phyloP scores from a whole-genome alignment of 2,113 vertebrate species.

The Stigmatopora nigra region DNA sequence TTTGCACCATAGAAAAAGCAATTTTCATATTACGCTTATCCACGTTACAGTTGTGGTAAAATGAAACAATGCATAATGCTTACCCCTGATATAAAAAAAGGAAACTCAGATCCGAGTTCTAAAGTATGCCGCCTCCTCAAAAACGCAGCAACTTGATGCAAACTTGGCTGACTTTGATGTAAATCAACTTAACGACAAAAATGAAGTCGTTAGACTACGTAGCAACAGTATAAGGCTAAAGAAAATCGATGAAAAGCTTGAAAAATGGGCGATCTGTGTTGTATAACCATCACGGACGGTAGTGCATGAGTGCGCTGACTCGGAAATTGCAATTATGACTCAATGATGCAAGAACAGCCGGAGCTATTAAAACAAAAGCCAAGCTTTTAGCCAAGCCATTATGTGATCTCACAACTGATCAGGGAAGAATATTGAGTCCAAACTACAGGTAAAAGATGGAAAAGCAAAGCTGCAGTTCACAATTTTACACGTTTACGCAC shows the following conservation, averaged over 20 bases:
- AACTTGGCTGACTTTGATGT: background rate
- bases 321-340: constrained; percentile 6
- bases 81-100: background rate
- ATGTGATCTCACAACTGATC: constrained; percentile 51
- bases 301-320: background rate
- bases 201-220: background rate
- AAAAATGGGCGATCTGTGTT: background rate
- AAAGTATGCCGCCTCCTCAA: background rate
- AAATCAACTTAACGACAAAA: background rate
- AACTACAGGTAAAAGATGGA: background rate
- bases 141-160: background rate
- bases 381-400: constrained; percentile 29
- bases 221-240: background rate
- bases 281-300: background rate
- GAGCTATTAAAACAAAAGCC: background rate
- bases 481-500: background rate
- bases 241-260: background rate
- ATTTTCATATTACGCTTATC: background rate
- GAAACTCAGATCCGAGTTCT: too few relatives aligned
- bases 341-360: constrained; percentile 19
- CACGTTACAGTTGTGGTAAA: background rate
- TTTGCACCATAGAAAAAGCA: too few relatives aligned
- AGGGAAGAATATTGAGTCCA: background rate
- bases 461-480: background rate
- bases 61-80: background rate